Conservation (phyloP, 2,797 vertebrate species). For the Distichodus sexfasciatus region DNA sequence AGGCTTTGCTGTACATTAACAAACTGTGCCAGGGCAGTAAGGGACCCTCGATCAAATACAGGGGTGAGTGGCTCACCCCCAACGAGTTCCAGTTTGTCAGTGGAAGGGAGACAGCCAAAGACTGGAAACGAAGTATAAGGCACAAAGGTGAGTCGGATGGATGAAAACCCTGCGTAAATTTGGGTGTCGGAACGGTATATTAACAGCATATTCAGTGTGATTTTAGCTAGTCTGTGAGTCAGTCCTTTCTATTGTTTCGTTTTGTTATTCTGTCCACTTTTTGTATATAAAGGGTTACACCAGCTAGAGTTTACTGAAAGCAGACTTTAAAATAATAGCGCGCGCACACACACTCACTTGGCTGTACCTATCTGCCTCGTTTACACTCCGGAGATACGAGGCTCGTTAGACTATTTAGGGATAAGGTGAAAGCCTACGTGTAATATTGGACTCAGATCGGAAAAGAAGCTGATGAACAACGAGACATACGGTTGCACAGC, state of each 20-base stretch:
- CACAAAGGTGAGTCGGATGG: constrained; percentile 87
- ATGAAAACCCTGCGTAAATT: no score
- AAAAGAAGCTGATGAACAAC: no score
- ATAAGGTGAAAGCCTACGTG: constrained; percentile 56
- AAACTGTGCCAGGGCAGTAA: constrained; percentile 98
- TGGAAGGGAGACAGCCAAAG: constrained; percentile 96
- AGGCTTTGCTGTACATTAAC: constrained; percentile 94
- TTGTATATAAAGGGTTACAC: constrained; percentile 74
- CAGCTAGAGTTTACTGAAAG: constrained; percentile 53
- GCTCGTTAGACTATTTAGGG: constrained; percentile 32
- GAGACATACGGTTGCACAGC: no score
- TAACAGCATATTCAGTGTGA: no score
- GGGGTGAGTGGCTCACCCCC: constrained; percentile 96
- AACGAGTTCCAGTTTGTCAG: constrained; percentile 99
- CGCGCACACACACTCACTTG: no score
- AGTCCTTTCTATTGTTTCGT: no score
- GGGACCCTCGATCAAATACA: constrained; percentile 95
- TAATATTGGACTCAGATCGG: no score
- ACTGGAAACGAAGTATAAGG: constrained; percentile 97
- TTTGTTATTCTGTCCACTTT: no score
- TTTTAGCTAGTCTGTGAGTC: no score
- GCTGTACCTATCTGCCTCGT: constrained; percentile 36
- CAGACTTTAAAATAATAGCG: constrained; percentile 60
- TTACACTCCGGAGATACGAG: constrained; percentile 45
- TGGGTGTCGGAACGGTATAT: no score